phyloP scores from a whole-genome alignment of 2,888 invertebrate genomes.

The Diplazon laetatorius region DNA sequence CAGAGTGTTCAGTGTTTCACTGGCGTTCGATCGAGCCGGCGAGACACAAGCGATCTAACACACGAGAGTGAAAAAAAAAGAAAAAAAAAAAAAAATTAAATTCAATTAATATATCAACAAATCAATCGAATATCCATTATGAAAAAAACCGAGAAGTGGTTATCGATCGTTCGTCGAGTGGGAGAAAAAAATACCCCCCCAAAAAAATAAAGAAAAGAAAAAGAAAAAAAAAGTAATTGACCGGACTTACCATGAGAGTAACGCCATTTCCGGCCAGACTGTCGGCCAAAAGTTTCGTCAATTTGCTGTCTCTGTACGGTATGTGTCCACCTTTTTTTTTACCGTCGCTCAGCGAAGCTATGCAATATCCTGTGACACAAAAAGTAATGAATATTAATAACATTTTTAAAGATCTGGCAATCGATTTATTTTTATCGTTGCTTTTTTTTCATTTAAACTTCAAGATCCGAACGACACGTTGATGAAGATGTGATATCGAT shows the following conservation, averaged over 20 bases:
- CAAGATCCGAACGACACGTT: too few species aligned
- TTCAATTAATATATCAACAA: too few species aligned
- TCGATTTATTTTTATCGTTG: too few species aligned
- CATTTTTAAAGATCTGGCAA: too few species aligned
- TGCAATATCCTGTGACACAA: conserved; percentile 91
- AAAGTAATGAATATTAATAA: conserved; percentile 4
- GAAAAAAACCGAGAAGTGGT: neutral
- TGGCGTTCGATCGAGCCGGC: conserved; percentile 92
- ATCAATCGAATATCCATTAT: too few species aligned
- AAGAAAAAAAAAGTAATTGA: neutral
- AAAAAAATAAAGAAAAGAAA: too few species aligned
- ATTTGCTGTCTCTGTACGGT: conserved; percentile 96
- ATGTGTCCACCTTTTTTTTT: conserved; percentile 93
- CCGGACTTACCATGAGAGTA: conserved; percentile 91
- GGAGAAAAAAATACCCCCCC: too few species aligned
- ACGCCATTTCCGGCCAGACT: conserved; percentile 97
- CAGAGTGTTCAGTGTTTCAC: conserved; percentile 95
- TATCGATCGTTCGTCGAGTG: conserved; percentile 32
- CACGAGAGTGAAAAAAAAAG: conserved; percentile 15
- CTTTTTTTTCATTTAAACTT: too few species aligned
- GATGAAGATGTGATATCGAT: too few species aligned
- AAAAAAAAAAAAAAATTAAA: neutral
- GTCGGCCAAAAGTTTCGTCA: conserved; percentile 96
- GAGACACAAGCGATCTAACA: conserved; percentile 96
- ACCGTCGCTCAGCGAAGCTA: conserved; percentile 93